Base-by-base conservation (phyloP, 2,113 vertebrate species). In the Uria lomvia region DNA sequence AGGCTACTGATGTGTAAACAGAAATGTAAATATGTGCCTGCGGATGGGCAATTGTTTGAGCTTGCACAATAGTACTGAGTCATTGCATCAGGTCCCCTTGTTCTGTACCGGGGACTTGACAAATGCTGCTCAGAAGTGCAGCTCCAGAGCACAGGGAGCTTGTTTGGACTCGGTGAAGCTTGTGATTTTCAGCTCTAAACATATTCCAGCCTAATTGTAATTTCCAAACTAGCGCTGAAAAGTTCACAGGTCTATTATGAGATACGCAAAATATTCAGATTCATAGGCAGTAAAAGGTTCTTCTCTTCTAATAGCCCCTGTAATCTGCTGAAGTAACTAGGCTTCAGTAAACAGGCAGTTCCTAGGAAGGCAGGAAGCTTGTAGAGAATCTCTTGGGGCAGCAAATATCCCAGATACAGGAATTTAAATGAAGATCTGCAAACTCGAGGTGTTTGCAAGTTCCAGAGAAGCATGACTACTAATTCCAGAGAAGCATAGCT, bases 31-130 rank as follows among this genome's bases (percentile, higher is more conserved):
- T 70, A 59, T 9, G 16, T 66, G 20, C 59, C 68, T 29, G 62
- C 17, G 60, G 86, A 2, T 26, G 56, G 79, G 66, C 45, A 32
- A 91, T 95, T 87, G 84, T 90, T 92, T 68, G 70, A 78, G 58
- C 84, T 96, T 94, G 75, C 79, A 93, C 94, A 94, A 65, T 72
- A 91, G 70, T 7, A 43, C 45, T 72, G 92, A 95, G 59, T 93
- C 85, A 94, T 32, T 49, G 27, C 62, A 95, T 81, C 82, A 96
- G 95, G 73, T 70, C 95, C 95, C 95, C 90, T 88, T 68, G 79
- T 86, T 92, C 95, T 5, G 11, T 89, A 15, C 73, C 11, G 3
- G 27, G 40, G 32, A 7, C 23, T 91, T 60, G 24, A 70, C 75
- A 79, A 91, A 65, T 3, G 3, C 52, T 32, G 60, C 94, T 85